These are phyloP conservation scores for Chesias legatella DNA, from an alignment of 2,888 invertebrate genomes.

Conservation along the genomic window DNA sequence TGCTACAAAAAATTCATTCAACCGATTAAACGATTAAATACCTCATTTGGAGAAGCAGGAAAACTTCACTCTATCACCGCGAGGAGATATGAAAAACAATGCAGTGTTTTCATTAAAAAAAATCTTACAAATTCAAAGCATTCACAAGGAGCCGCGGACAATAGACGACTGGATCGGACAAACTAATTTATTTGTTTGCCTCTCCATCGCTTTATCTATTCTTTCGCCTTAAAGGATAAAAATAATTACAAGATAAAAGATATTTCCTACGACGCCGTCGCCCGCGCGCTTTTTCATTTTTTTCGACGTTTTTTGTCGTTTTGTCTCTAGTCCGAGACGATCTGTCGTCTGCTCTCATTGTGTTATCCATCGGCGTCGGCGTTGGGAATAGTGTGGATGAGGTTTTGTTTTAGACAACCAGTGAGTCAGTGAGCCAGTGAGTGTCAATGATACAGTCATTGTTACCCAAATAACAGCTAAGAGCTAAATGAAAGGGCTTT, in stretches of 20 bases:
- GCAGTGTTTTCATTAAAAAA: constrained; percentile 37
- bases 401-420: constrained; percentile 4
- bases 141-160: constrained; percentile 38
- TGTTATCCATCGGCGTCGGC: constrained; percentile 60
- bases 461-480: too few species aligned
- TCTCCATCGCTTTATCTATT: constrained; percentile 49
- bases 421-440: too few species aligned
- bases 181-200: constrained; percentile 62
- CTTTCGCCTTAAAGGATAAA: constrained; percentile 76
- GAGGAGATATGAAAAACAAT: constrained; percentile 22
- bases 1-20: too few species aligned
- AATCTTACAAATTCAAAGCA: constrained; percentile 27
- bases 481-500: too few species aligned
- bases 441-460: too few species aligned
- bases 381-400: constrained; percentile 37
- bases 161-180: constrained; percentile 61
- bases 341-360: constrained; percentile 60
- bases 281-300: constrained; percentile 39
- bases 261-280: constrained; percentile 46
- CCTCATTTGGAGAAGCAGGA: too few species aligned
- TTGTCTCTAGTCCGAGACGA: constrained; percentile 51
- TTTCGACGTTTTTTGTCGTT: constrained; percentile 47
- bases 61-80: constrained; percentile 14
- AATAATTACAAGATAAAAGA: constrained; percentile 80
- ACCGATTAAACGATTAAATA: too few species aligned